Conservation (phyloP, 1,140 invertebrate species). For the Drosophila leontia region DNA sequence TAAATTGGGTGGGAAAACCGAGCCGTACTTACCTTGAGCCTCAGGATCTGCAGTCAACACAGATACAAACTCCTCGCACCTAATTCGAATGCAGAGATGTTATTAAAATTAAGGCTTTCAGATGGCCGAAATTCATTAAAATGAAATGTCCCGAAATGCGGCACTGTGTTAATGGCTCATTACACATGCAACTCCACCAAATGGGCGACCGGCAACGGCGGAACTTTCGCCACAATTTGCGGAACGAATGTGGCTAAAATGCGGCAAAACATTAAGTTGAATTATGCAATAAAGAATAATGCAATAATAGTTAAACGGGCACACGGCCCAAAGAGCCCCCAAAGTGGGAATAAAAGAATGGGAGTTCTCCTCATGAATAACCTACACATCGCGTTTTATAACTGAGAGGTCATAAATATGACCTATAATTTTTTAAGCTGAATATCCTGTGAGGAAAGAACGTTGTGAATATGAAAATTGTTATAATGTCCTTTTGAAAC, state of each 20-base stretch:
- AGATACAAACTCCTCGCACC: constrained; percentile 73
- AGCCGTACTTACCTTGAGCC: constrained; percentile 21
- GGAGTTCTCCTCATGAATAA: neutral
- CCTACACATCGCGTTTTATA: constrained; percentile 6
- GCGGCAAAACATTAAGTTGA: constrained; percentile 75
- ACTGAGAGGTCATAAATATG: neutral
- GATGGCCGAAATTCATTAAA: constrained; percentile 42
- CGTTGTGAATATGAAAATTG: too few species aligned
- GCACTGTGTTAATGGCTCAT: constrained; percentile 79
- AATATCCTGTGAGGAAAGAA: neutral
- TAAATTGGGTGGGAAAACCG: neutral
- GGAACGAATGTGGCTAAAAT: constrained; percentile 77
- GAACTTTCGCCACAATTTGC: constrained; percentile 71
- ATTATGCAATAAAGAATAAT: constrained; percentile 79
- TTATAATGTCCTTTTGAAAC: neutral
- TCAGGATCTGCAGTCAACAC: constrained; percentile 53
- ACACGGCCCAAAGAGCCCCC: constrained; percentile 38
- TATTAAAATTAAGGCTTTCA: constrained; percentile 60
- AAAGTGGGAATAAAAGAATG: constrained; percentile 1
- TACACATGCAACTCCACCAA: constrained; percentile 75
- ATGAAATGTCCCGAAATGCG: constrained; percentile 49
- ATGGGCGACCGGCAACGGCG: constrained; percentile 26
- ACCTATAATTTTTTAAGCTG: neutral
- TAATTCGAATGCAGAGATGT: constrained; percentile 67
- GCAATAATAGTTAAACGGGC: constrained; percentile 66